Conservation (phyloP, 2,113 vertebrate genomes). For the Canis aureus region DNA sequence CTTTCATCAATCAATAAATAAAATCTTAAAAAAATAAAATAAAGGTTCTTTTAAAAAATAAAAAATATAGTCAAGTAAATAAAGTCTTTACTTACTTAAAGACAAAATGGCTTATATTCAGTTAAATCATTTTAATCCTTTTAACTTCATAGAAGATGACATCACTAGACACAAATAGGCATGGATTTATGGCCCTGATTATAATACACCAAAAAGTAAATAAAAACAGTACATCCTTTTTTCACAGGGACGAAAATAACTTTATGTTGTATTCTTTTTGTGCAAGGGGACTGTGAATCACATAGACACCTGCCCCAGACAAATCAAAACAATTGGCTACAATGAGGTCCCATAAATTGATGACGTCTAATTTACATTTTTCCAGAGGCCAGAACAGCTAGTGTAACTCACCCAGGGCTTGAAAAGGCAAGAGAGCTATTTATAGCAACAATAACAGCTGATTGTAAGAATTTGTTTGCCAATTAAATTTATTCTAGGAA, state of each 20-base stretch:
- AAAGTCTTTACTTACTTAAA: background rate
- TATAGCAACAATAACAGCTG: constrained; percentile 53
- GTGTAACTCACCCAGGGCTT: constrained; percentile 57
- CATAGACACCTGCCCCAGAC: background rate
- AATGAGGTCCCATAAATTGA: constrained; percentile 20
- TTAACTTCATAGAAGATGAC: background rate
- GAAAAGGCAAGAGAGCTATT: background rate
- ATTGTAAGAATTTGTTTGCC: constrained; percentile 37
- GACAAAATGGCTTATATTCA: background rate
- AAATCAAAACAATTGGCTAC: constrained; percentile 72
- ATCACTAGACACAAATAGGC: background rate
- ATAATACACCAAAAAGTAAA: constrained; percentile 8
- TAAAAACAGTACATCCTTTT: background rate
- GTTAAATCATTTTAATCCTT: constrained; percentile 9
- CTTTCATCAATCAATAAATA: too few species aligned
- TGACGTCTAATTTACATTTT: constrained; percentile 78
- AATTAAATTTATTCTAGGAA: constrained; percentile 66
- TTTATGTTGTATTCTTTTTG: background rate
- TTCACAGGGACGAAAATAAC: background rate
- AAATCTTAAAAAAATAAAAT: too few species aligned
- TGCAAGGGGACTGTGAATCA: constrained; percentile 36
- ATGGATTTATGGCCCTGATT: background rate
- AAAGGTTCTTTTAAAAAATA: too few species aligned
- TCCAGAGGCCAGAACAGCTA: constrained; percentile 67
- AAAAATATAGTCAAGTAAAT: too few species aligned